Evolutionary conservation across 2,888 invertebrate genomes (phyloP).

Genomic region (Ectropis crepuscularia): DNA sequence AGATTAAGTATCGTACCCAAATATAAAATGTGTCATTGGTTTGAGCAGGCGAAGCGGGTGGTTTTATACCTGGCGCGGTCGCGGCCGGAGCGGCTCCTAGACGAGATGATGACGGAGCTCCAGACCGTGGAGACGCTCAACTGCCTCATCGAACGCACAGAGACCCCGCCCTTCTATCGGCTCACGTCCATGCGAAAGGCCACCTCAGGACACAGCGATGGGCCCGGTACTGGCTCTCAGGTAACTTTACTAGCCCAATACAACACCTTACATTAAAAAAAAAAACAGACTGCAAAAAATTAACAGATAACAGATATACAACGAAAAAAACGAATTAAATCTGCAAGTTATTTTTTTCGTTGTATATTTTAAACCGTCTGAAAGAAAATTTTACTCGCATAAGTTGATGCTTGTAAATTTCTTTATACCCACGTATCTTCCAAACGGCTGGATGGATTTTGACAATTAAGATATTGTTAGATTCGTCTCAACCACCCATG

Average conservation of each 20-base stretch:
- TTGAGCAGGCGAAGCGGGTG: constrained; percentile 94
- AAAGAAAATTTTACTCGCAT: no score
- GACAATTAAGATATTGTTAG: no score
- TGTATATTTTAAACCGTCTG: no score
- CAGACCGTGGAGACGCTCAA: constrained; percentile 98
- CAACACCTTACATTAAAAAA: neutral
- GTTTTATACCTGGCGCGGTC: constrained; percentile 96
- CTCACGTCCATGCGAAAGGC: constrained; percentile 96
- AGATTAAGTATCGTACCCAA: neutral
- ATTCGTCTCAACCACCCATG: no score
- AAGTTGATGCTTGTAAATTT: no score
- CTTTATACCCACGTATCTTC: no score
- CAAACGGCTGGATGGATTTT: no score
- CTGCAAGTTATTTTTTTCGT: no score
- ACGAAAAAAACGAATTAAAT: no score
- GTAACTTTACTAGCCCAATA: constrained; percentile 44
- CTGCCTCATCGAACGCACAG: constrained; percentile 97
- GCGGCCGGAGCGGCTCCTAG: constrained; percentile 95
- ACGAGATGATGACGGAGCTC: constrained; percentile 98
- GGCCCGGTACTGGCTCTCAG: constrained; percentile 77
- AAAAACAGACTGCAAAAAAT: no score
- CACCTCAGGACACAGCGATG: constrained; percentile 87
- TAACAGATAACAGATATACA: no score
- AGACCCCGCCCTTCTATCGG: constrained; percentile 99
- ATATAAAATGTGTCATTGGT: constrained; percentile 1